phyloP scores from a whole-genome alignment of 2,888 invertebrate genomes.

The Eupithecia subfuscata region DNA sequence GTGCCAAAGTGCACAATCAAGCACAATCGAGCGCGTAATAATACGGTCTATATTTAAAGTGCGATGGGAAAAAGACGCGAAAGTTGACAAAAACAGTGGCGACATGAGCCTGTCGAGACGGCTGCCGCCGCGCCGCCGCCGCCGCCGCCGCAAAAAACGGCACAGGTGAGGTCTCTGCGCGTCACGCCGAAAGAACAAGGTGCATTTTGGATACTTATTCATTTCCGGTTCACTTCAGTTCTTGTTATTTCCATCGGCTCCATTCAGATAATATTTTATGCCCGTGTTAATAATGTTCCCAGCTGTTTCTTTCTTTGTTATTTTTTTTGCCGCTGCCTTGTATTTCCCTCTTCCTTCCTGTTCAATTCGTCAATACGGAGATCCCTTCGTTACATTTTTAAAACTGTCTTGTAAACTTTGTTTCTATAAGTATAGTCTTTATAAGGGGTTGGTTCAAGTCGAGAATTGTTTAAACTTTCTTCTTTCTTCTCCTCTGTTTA shows the following conservation, averaged over 20 bases:
- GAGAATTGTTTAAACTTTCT: slow-evolving; percentile 7
- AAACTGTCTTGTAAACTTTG: neutral
- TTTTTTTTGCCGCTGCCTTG: neutral
- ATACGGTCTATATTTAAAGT: slow-evolving; percentile 58
- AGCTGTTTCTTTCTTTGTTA: slow-evolving; percentile 12
- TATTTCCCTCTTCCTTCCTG: slow-evolving; percentile 6
- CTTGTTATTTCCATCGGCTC: slow-evolving; percentile 13
- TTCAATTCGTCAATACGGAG: neutral
- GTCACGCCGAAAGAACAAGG: slow-evolving; percentile 53
- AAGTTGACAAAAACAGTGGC: slow-evolving; percentile 75
- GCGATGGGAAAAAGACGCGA: slow-evolving; percentile 66
- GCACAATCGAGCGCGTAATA: slow-evolving; percentile 51
- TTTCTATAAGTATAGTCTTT: neutral
- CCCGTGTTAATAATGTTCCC: slow-evolving; percentile 4
- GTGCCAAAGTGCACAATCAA: slow-evolving; percentile 58
- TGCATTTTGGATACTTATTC: slow-evolving; percentile 45
- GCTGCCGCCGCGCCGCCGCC: slow-evolving; percentile 27
- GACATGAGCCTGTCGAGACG: slow-evolving; percentile 59
- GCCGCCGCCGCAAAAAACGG: slow-evolving; percentile 55
- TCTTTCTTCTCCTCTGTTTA: slow-evolving; percentile 20
- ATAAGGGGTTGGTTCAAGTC: neutral
- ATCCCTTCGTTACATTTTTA: neutral
- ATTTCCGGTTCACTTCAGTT: slow-evolving; percentile 35
- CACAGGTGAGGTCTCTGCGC: slow-evolving; percentile 55
- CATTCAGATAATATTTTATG: slow-evolving; percentile 12